A percentile compares a stretch with the other conserved stretches of the same genome.
These are phyloP conservation scores for Leptinotarsa peninsularis DNA, from an alignment of 2,888 invertebrate species.

Conservation along the genomic window DNA sequence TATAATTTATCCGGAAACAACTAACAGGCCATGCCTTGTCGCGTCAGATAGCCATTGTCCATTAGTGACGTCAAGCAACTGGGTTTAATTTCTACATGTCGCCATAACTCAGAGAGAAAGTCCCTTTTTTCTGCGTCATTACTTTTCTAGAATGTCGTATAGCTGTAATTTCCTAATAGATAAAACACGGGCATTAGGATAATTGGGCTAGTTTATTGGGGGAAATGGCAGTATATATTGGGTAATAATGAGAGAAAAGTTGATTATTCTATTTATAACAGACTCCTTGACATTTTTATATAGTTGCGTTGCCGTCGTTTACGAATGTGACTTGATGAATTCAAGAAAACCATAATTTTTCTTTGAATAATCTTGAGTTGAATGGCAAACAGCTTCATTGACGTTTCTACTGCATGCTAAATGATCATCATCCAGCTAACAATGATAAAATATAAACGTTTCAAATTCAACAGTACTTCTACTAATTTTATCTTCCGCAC, in stretches of 20 bases:
- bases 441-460: too few species aligned
- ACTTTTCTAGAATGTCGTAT: constrained; percentile 57
- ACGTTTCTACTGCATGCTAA: too few species aligned
- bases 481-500: too few species aligned
- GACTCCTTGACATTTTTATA: too few species aligned
- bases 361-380: too few species aligned
- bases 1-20: constrained; percentile 34
- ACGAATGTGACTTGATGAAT: too few species aligned
- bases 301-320: too few species aligned
- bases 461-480: too few species aligned
- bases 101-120: constrained; percentile 41
- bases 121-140: constrained; percentile 57
- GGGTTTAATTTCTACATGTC: constrained; percentile 38
- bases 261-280: not conserved
- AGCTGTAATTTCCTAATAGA: constrained; percentile 50
- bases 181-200: constrained; percentile 49
- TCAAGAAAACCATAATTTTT: too few species aligned
- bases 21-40: constrained; percentile 32
- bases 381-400: too few species aligned
- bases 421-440: too few species aligned
- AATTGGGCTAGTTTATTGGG: constrained; percentile 45
- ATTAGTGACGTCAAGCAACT: constrained; percentile 48
- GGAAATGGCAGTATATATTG: constrained; percentile 30
- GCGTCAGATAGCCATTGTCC: constrained; percentile 56
- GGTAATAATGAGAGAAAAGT: constrained; percentile 12